These are phyloP conservation scores for Triplophysa yarkandensis DNA, from an alignment of 2,797 vertebrate genomes.

Conservation along the genomic window DNA sequence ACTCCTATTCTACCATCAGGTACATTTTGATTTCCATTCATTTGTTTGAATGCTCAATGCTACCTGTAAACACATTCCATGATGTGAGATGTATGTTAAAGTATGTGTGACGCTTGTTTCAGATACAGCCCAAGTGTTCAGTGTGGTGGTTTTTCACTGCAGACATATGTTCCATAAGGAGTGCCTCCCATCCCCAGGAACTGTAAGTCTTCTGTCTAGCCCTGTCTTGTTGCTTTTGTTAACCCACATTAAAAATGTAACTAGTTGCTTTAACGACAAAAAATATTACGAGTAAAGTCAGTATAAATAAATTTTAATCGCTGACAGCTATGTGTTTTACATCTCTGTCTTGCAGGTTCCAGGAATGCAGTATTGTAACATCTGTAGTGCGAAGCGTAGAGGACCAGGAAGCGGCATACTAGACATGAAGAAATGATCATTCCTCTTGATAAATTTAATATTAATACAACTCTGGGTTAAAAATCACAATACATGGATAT, in stretches of 20 bases:
- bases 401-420: slow-evolving; percentile 89
- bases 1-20: slow-evolving; percentile 91
- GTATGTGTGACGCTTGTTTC: slow-evolving; percentile 53
- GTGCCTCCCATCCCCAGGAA: slow-evolving; percentile 86
- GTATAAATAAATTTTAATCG: neutral
- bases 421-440: slow-evolving; percentile 87
- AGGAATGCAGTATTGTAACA: slow-evolving; percentile 90
- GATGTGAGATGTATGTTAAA: too few species aligned
- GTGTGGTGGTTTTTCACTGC: slow-evolving; percentile 93
- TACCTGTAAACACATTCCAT: neutral
- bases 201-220: slow-evolving; percentile 78
- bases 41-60: too few species aligned
- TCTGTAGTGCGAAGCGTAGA: slow-evolving; percentile 93
- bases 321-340: neutral
- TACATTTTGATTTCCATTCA: slow-evolving; percentile 57
- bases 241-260: neutral
- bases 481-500: slow-evolving; percentile 4
- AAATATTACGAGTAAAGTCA: neutral
- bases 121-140: slow-evolving; percentile 91
- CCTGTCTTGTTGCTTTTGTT: neutral
- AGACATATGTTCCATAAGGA: slow-evolving; percentile 99
- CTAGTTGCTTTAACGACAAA: neutral
- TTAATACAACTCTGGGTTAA: neutral
- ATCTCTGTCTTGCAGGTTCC: slow-evolving; percentile 74
- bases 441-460: neutral